Evolutionary conservation across 2,888 invertebrate species (phyloP), one percentile per base, ranked within the genome.

Genomic region (Drosophila falleni): DNA sequence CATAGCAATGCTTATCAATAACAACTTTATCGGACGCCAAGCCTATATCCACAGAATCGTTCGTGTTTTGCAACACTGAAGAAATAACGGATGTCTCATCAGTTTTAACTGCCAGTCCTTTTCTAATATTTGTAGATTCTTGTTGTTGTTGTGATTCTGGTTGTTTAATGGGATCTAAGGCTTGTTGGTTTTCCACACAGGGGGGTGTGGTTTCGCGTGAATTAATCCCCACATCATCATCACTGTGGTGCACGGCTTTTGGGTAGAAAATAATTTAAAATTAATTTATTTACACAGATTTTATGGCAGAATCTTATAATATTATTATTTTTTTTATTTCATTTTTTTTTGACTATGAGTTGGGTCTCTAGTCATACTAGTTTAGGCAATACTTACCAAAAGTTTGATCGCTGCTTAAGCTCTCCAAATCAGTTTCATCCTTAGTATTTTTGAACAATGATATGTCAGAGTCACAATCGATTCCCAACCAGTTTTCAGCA

Each of bases 401-500:
- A 16, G 76, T 78, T 49, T 89, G 89, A 58, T 81, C 80, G 53
- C 89, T 88, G 56, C 75, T 80, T 13, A 90, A 68, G 42, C 77
- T 84, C 58, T 92, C 81, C 16, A 89, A 83, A 59, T 96, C 96
- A 3, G 83, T 80, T 91, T 96, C 95, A 5, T 95, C 94, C 87
- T 96, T 95, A 59, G 94, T 92, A 19, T 95, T 95, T 76, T 97
- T 97, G 92, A 97, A 97, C 92, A 97, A 94, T 41, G 95, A 95
- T 68, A 97, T 93, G 84, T 97, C 97, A 46, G 97, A 96, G 51
- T 97, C 97, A 1, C 96, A 97, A 89, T 98, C 97, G 92, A 98
- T 96, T 29, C 97, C 97, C 10, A 98, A 94, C 98, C 98, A 98
- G 92, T 97, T 97, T 92, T 98, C 98, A 0, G 97, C 97, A 90